phyloP scores from a whole-genome alignment of 2,797 vertebrate species.

The Chromis chromis region DNA sequence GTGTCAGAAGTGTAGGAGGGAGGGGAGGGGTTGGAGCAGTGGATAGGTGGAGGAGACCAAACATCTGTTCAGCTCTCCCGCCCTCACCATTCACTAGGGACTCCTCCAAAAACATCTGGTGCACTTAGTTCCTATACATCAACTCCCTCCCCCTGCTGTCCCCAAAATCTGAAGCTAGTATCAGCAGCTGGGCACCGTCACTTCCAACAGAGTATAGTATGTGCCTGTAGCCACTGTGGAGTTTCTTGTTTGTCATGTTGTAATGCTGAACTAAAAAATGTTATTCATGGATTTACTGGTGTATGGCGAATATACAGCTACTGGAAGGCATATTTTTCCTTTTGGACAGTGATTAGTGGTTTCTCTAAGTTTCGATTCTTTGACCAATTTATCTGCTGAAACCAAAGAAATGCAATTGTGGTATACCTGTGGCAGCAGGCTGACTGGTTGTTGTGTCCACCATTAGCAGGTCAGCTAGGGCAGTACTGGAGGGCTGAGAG shows the following conservation, averaged over 20 bases:
- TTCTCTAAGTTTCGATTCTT: conserved; percentile 14
- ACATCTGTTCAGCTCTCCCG: conserved; percentile 94
- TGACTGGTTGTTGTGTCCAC: conserved; percentile 86
- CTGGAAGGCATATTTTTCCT: background rate
- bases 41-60: conserved; percentile 83
- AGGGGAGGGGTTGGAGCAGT: conserved; percentile 73
- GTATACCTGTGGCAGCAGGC: conserved; percentile 85
- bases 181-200: conserved; percentile 64
- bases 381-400: background rate
- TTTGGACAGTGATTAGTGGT: conserved; percentile 9
- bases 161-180: conserved; percentile 69
- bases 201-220: conserved; percentile 27
- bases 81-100: conserved; percentile 93
- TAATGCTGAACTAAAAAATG: background rate
- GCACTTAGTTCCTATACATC: conserved; percentile 87
- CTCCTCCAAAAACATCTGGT: conserved; percentile 94
- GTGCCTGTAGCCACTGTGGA: conserved; percentile 30
- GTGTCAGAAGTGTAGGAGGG: conserved; percentile 80
- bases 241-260: conserved; percentile 14
- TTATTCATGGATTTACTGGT: conserved; percentile 23
- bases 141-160: conserved; percentile 77
- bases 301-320: background rate
- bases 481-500: conserved; percentile 84
- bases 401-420: conserved; percentile 1
- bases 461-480: conserved; percentile 91